These are phyloP conservation scores for Ceratitis capitata DNA, from an alignment of 1,140 invertebrate genomes.

Conservation along the genomic window DNA sequence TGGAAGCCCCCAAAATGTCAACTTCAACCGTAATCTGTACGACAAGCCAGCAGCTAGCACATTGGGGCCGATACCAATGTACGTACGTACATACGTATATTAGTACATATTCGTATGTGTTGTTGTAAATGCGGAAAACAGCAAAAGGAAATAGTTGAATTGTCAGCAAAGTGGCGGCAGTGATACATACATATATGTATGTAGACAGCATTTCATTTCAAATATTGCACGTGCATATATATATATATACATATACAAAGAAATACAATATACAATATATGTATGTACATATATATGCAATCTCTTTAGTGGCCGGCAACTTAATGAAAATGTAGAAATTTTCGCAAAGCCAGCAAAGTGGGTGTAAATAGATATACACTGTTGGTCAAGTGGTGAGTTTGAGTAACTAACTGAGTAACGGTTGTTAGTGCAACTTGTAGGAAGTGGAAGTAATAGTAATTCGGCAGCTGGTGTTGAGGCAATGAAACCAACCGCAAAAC, in stretches of 20 bases:
- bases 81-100: neutral
- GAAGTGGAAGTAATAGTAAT: neutral
- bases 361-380: neutral
- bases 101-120: neutral
- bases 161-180: slow-evolving; percentile 16
- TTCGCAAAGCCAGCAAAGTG: neutral
- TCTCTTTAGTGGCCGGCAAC: neutral
- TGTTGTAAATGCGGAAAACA: slow-evolving; percentile 17
- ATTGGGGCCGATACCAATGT: neutral
- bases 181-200: neutral
- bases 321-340: slow-evolving; percentile 12
- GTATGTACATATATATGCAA: neutral
- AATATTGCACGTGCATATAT: neutral
- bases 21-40: slow-evolving; percentile 34
- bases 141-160: slow-evolving; percentile 32
- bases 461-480: neutral
- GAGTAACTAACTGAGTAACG: neutral
- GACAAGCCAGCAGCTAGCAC: neutral
- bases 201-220: neutral
- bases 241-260: neutral
- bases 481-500: slow-evolving; percentile 22
- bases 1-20: slow-evolving; percentile 31
- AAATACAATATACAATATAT: neutral
- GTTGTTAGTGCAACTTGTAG: neutral
- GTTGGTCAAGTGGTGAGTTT: neutral